Evolutionary conservation across 2,797 vertebrate species (phyloP), one percentile per base, ranked within the genome.

Genomic region (Anableps anableps): DNA sequence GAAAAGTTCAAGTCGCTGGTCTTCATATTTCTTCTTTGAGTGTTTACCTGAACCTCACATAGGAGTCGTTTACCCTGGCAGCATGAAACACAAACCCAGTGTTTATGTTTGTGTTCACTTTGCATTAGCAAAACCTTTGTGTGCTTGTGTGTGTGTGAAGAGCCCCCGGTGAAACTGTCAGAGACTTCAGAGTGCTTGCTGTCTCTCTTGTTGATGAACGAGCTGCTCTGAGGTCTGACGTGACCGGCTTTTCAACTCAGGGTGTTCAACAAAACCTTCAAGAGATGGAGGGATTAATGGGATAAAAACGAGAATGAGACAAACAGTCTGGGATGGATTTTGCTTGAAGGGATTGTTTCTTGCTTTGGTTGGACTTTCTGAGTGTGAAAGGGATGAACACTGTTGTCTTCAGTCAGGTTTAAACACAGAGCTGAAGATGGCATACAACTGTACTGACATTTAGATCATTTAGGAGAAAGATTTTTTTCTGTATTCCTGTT

Each of bases 221-320:
- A 91, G 89, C 88, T 88, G 89, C 86, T 90, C 83, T 66, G 92
- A 94, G 95, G 93, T 93, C 94, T 94, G 93, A 93, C 90, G 41
- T 94, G 94, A 94, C 93, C 91, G 84, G 93, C 87, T 92, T 94
- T 85, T 94, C 92, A 93, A 95, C 92, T 92, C 77, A 11, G 88
- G 60, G 2, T 64, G 14, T 19, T 64, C 60, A 64, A 64, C 60
- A 36, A 64, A 64, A 36, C 60, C 60, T 36, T 64, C 91, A 93
- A 91, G 89, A 89, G 83, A 90, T 85, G 85, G 83, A 88, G 86
- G 90, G 90, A 93, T 95, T 94, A 94, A 64, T 21, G 31, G 83
- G 92, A 93, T 80, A 91, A 91, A 91, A 90, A 82, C 75, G 75
- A 88, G 80, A 86, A 91, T 91, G 85, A 88, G 83, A 91, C 93